These are phyloP conservation scores for Mus minutoides DNA, from an alignment of 2,797 vertebrate genomes.

Conservation along the genomic window DNA sequence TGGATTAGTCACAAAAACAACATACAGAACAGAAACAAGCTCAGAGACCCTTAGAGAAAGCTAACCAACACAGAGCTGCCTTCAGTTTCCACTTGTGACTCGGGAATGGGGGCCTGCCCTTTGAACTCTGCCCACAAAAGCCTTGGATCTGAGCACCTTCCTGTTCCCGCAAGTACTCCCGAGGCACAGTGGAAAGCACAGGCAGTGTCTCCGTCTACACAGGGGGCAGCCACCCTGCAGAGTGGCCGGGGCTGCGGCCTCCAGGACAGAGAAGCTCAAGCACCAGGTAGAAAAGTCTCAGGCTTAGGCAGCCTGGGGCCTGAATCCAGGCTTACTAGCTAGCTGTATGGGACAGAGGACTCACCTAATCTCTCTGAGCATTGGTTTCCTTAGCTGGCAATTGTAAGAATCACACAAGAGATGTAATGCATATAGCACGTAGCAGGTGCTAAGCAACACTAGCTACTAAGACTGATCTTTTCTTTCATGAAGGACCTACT, in stretches of 20 bases:
- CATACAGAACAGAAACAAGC: neutral
- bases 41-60: neutral
- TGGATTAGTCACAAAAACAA: neutral
- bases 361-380: neutral
- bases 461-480: neutral
- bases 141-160: neutral
- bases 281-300: neutral
- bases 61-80: neutral
- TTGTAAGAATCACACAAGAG: neutral
- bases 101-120: fast-evolving
- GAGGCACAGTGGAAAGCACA: fast-evolving
- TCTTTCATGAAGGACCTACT: neutral
- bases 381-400: neutral
- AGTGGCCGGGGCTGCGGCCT: neutral
- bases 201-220: neutral
- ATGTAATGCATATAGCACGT: fast-evolving
- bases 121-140: neutral
- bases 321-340: neutral
- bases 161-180: neutral
- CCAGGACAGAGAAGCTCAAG: neutral
- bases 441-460: neutral
- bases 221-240: neutral
- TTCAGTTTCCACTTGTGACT: neutral
- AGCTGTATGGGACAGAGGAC: neutral
- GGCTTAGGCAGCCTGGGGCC: neutral